These are phyloP conservation scores for Clostera curtula DNA, from an alignment of 2,888 invertebrate species.

Conservation along the genomic window DNA sequence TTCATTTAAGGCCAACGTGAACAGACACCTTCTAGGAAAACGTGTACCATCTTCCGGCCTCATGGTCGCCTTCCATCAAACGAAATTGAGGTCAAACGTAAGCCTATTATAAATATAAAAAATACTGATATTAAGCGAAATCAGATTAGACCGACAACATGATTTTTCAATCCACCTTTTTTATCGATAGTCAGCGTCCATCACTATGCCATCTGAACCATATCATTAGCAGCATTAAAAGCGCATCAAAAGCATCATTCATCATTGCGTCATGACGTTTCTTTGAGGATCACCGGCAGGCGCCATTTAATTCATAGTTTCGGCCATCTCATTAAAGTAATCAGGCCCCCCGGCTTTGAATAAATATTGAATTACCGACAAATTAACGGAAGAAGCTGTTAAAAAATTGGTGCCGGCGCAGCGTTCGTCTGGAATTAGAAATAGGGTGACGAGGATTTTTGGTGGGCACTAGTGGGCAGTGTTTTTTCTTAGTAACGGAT, in stretches of 20 bases:
- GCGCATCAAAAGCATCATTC: conserved; percentile 33
- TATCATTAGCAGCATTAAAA: conserved; percentile 26
- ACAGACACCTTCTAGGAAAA: no score
- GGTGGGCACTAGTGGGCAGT: not conserved
- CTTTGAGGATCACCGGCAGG: conserved; percentile 40
- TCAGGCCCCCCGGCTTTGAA: conserved; percentile 45
- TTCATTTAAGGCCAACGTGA: no score
- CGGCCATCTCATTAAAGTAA: conserved; percentile 53
- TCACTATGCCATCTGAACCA: conserved; percentile 14
- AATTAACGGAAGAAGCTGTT: conserved; percentile 52
- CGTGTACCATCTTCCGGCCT: no score
- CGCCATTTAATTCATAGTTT: conserved; percentile 68
- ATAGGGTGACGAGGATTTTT: conserved; percentile 5
- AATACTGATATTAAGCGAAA: no score
- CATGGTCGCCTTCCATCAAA: no score
- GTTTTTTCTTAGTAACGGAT: not conserved
- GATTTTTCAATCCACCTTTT: no score
- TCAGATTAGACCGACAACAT: no score
- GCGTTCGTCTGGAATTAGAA: conserved; percentile 14
- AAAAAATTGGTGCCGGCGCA: conserved; percentile 32
- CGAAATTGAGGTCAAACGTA: no score
- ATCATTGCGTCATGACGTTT: conserved; percentile 28
- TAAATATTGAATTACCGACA: conserved; percentile 67
- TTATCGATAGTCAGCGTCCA: conserved; percentile 4
- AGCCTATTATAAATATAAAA: no score